Base-by-base conservation (phyloP, 1,140 invertebrate genomes). In the Ladona fulva region DNA sequence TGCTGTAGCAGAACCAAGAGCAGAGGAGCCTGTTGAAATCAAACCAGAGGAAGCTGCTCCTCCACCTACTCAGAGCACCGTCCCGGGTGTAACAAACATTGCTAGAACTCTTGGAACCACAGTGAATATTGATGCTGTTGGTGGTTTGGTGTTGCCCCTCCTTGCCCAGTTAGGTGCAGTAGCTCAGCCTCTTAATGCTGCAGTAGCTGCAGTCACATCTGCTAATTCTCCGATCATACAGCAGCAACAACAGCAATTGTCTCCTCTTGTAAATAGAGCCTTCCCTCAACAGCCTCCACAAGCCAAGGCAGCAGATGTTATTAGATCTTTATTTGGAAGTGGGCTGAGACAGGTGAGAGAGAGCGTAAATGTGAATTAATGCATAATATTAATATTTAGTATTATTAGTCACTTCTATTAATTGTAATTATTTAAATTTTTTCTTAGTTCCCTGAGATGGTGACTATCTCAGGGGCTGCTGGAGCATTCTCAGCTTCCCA, bases 21-120 rank as follows among this genome's bases (percentile, higher is more conserved):
- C 81, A 80, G 25, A 84, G 82, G 73, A 82, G 81, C 42, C 80
- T 78, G 16, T 77, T 42, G 24, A 29, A 75, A 11, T 80, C 80
- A 25, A 81, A 84, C 24, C 80, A 81, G 78, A 77, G 80, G 1
- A 80, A 77, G 22, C 75, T 74, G 52, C 16, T 19, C 52, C 52
- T 5, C 14, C 52, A 66, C 52, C 52, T 6, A 22, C n/a, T 19
- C 52, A 66, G 52, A 22, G 52, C 14, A 19, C 52, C 14, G 12
- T 12, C 5, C 3, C 14, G 3, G 52, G 52, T 22, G 52, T 66
- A 22, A 22, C 52, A 66, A 66, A 22, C 52, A 66, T 66, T 66
- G 52, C 52, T 66, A 66, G 52, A 66, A 66, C 52, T 22, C n/a
- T 66, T 6, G 52, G 52, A 66, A 66, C 52, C n/a, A 66, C 52